These are phyloP conservation scores for Melanostigma gelatinosum DNA, from an alignment of 2,113 vertebrate species.

Conservation along the genomic window DNA sequence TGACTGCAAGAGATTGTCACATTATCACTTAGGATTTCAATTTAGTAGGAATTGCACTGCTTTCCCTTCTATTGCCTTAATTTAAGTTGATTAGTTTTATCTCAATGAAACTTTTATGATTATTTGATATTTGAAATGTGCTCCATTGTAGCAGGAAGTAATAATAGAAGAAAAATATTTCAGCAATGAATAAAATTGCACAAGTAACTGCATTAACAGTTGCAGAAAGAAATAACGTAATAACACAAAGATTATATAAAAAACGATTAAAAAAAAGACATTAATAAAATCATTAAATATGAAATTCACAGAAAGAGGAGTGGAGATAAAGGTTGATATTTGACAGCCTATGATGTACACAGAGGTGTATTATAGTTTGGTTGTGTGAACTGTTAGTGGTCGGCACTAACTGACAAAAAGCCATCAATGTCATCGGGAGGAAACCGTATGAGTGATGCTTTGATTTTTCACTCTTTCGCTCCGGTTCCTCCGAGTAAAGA, in stretches of 20 bases:
- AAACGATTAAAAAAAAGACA: not conserved
- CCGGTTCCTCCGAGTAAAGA: constrained; percentile 35
- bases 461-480: constrained; percentile 39
- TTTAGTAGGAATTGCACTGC: not conserved
- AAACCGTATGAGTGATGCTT: constrained; percentile 25
- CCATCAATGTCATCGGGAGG: not conserved
- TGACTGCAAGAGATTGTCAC: not conserved
- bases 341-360: not conserved
- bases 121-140: not conserved
- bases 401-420: constrained; percentile 25
- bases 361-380: not conserved
- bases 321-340: not conserved
- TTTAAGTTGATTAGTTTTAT: not conserved
- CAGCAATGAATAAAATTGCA: not conserved
- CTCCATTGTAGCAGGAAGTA: not conserved
- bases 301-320: not conserved
- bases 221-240: not conserved
- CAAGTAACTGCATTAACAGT: not conserved
- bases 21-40: not conserved
- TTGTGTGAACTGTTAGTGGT: not conserved
- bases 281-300: not conserved
- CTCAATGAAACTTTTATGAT: not conserved
- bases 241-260: not conserved
- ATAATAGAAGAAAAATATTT: not conserved
- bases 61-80: not conserved